A percentile compares a stretch with the other conserved stretches of the same genome.
Evolutionary conservation across 1,140 invertebrate species (phyloP).

Genomic region (fruit fly (Drosophila melanogaster)): Release_6_plus_ISO1_MT NT_033779.5:10360001-10360500

Average conservation of each 20-base stretch:
- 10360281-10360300: conserved; percentile 95
- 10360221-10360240: conserved; percentile 95
- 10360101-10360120: conserved; percentile 92
- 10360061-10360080: conserved; percentile 85
- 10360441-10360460: conserved; percentile 96
- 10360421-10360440: conserved; percentile 89
- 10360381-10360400: conserved; percentile 97
- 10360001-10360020: conserved; percentile 95
- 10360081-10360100: conserved; percentile 87
- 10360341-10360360: conserved; percentile 97
- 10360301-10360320: conserved; percentile 93
- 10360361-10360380: conserved; percentile 98
- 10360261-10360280: conserved; percentile 98
- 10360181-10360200: conserved; percentile 89
- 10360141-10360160: conserved; percentile 94
- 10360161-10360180: conserved; percentile 91
- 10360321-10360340: conserved; percentile 94
- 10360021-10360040: conserved; percentile 94
- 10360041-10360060: conserved; percentile 88
- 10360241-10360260: conserved; percentile 97
- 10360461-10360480: conserved; percentile 98
- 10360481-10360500: conserved; percentile 99
- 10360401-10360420: conserved; percentile 95
- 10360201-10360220: conserved; percentile 94
- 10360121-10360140: conserved; percentile 98